phyloP scores from a whole-genome alignment of 2,888 invertebrate genomes.

The Homarus gammarus region DNA sequence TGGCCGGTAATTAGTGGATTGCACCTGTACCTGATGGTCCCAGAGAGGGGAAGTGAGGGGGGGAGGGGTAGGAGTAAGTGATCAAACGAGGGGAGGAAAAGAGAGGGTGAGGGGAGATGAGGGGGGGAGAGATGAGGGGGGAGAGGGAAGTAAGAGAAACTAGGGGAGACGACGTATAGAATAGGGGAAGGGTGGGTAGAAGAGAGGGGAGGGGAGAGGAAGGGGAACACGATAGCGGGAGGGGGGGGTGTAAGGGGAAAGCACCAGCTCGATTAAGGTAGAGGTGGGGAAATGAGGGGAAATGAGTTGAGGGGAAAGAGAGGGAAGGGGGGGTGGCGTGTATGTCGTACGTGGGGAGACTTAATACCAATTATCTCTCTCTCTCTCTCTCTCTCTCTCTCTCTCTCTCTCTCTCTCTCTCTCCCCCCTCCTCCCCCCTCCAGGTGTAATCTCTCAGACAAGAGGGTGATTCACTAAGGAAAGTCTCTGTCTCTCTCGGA shows the following conservation, averaged over 20 bases:
- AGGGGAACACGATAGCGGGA: too few species aligned
- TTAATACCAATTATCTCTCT: background rate
- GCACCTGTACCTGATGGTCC: background rate
- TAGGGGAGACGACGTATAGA: background rate
- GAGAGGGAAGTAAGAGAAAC: background rate
- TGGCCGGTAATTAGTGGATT: background rate
- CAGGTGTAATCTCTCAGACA: background rate
- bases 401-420: too few species aligned
- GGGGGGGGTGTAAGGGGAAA: too few species aligned
- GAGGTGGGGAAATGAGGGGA: background rate
- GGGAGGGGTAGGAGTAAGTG: background rate
- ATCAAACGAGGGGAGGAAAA: background rate
- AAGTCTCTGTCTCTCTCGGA: too few species aligned
- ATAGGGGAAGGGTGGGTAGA: background rate
- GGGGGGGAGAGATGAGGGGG: background rate
- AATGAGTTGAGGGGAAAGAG: too few species aligned
- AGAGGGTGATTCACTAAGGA: background rate
- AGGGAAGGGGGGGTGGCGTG: too few species aligned
- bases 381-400: too few species aligned
- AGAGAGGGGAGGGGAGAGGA: background rate
- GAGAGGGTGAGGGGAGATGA: background rate
- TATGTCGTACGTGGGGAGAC: background rate
- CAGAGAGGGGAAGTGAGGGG: background rate
- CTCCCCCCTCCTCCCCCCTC: background rate
- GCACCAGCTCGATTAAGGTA: too few species aligned